phyloP scores from a whole-genome alignment of 2,888 invertebrate genomes.

The Eucriotettix oculatus region DNA sequence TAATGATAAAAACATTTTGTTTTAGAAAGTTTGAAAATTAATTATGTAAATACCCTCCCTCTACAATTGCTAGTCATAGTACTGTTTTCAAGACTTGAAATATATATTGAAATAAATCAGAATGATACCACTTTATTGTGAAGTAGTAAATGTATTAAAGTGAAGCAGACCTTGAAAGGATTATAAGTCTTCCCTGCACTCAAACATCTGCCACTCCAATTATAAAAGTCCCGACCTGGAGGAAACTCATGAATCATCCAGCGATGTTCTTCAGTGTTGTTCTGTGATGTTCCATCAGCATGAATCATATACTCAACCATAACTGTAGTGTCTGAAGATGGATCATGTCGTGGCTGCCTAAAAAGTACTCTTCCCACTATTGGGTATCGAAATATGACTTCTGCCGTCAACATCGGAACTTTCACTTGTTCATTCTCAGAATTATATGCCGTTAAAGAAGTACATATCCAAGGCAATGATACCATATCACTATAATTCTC shows the following conservation, averaged over 20 bases:
- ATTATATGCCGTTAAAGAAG: slow-evolving; percentile 44
- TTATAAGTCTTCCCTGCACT: slow-evolving; percentile 63
- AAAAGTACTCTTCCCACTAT: slow-evolving; percentile 71
- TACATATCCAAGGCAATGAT: slow-evolving; percentile 41
- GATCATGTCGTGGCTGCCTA: slow-evolving; percentile 60
- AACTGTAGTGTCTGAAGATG: slow-evolving; percentile 71
- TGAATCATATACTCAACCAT: slow-evolving; percentile 72
- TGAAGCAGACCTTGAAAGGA: slow-evolving; percentile 43
- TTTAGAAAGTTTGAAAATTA: no score
- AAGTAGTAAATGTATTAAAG: neutral
- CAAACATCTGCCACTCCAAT: slow-evolving; percentile 73
- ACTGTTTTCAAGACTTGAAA: neutral
- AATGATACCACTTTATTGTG: neutral
- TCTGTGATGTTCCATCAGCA: slow-evolving; percentile 64
- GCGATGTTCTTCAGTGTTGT: slow-evolving; percentile 33
- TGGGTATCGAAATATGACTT: slow-evolving; percentile 72
- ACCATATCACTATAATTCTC: neutral
- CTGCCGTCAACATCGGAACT: slow-evolving; percentile 57
- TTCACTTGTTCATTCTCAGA: slow-evolving; percentile 38
- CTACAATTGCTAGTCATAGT: no score
- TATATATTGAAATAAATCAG: neutral
- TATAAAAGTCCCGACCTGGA: slow-evolving; percentile 76
- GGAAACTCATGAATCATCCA: slow-evolving; percentile 71
- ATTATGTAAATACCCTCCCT: no score
- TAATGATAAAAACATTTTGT: no score